Evolutionary conservation across 2,113 vertebrate species (phyloP).

Genomic region (Agelaius phoeniceus): DNA sequence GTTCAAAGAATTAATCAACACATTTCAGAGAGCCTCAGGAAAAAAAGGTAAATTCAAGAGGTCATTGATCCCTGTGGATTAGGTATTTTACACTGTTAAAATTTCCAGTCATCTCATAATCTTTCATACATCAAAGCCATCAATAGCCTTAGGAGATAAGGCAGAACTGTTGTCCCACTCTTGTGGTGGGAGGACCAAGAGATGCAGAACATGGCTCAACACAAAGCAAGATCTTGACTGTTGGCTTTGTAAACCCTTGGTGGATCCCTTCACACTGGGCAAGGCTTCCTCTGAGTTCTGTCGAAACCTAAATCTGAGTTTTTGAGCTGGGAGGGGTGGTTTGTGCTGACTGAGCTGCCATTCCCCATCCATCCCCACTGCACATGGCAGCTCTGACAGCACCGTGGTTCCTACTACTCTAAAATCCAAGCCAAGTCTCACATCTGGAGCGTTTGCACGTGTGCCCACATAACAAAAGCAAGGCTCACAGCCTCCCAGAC

Average conservation of each 20-base stretch:
- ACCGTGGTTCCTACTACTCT: not conserved
- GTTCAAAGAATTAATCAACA: slow-evolving; percentile 6
- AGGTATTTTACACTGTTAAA: not conserved
- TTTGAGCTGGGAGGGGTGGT: not conserved
- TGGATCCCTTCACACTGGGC: not conserved
- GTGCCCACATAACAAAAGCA: not conserved
- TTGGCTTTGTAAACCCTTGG: not conserved
- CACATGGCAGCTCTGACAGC: not conserved
- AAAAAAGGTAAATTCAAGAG: not conserved
- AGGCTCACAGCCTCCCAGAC: not conserved
- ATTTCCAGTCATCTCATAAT: not conserved
- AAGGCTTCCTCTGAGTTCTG: not conserved
- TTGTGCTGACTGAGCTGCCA: not conserved
- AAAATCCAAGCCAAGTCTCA: not conserved
- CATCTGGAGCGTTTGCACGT: rapidly evolving
- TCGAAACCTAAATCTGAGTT: not conserved
- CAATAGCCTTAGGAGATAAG: not conserved
- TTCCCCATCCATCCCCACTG: not conserved
- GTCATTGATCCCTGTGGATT: not conserved
- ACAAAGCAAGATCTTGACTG: not conserved
- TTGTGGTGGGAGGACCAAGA: not conserved
- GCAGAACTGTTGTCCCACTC: not conserved
- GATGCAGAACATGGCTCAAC: not conserved
- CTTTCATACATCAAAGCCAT: not conserved
- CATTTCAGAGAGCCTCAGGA: not conserved